Evolutionary conservation across 2,888 invertebrate genomes (phyloP).

Genomic region (Tetheella fluctuosa): DNA sequence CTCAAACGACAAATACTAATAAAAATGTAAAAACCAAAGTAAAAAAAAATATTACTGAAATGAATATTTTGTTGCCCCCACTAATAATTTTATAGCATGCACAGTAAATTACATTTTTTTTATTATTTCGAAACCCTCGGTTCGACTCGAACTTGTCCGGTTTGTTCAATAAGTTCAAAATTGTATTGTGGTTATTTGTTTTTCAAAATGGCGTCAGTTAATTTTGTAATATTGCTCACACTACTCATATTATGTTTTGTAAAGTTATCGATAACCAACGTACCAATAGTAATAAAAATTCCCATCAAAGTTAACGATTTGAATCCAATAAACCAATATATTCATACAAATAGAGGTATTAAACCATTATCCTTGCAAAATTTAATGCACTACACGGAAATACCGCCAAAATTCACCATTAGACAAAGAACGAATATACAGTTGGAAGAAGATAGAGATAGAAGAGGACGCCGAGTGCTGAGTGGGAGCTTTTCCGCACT

Average conservation of each 20-base stretch:
- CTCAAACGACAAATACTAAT: too few relatives aligned
- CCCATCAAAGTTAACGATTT: slow-evolving; percentile 26
- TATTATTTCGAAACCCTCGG: too few relatives aligned
- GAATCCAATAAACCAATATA: slow-evolving; percentile 39
- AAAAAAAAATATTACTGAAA: too few relatives aligned
- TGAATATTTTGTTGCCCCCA: too few relatives aligned
- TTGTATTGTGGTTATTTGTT: background rate
- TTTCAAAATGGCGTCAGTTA: slow-evolving; percentile 22
- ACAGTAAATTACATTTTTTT: too few relatives aligned
- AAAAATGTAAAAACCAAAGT: too few relatives aligned
- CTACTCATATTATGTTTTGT: slow-evolving; percentile 10
- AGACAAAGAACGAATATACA: slow-evolving; percentile 25
- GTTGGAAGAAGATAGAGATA: slow-evolving; percentile 19
- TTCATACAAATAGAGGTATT: slow-evolving; percentile 34
- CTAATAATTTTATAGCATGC: too few relatives aligned
- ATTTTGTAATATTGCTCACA: slow-evolving; percentile 12
- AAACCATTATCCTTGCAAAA: slow-evolving; percentile 39
- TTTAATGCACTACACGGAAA: slow-evolving; percentile 38
- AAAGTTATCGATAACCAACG: slow-evolving; percentile 16
- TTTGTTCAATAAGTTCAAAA: too few relatives aligned
- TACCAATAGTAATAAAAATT: slow-evolving; percentile 26
- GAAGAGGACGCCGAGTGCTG: slow-evolving; percentile 19
- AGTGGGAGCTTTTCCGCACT: slow-evolving; percentile 29
- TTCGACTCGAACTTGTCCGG: too few relatives aligned
- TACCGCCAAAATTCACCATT: slow-evolving; percentile 34